Conservation (phyloP, 2,797 vertebrate species). For the Erpetoichthys calabaricus region DNA sequence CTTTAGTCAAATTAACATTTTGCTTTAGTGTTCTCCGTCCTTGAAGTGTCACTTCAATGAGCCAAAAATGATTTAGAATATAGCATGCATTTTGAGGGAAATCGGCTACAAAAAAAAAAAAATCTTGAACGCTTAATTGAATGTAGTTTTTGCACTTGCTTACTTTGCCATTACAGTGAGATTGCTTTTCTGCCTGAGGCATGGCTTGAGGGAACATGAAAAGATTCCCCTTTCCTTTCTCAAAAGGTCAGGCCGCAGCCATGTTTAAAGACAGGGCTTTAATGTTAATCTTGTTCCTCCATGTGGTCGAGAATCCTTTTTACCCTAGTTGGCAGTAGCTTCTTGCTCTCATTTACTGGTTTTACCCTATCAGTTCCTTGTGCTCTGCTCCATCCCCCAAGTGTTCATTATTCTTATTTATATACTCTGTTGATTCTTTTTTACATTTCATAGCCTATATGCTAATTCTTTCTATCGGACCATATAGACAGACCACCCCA, state of each 20-base stretch:
- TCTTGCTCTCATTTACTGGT: background rate
- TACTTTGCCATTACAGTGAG: slow-evolving; percentile 12
- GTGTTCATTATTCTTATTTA: too few species aligned
- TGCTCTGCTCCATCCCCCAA: too few species aligned
- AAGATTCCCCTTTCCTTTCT: slow-evolving; percentile 2
- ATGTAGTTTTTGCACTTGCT: slow-evolving; percentile 14
- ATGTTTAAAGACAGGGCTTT: background rate
- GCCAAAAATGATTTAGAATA: too few species aligned
- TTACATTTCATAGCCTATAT: too few species aligned
- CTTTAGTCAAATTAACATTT: too few species aligned
- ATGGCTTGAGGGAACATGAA: slow-evolving; percentile 17
- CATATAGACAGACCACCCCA: too few species aligned
- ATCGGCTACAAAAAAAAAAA: slow-evolving; percentile 7
- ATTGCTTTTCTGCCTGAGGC: slow-evolving; percentile 16
- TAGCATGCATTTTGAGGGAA: too few species aligned
- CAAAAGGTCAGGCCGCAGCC: background rate
- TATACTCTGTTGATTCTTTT: too few species aligned
- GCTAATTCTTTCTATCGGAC: too few species aligned
- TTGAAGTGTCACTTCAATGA: too few species aligned
- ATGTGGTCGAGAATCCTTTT: background rate
- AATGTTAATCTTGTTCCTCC: background rate
- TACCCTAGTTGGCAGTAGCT: background rate
- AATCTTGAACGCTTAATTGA: slow-evolving; percentile 15
- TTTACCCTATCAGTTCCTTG: background rate
- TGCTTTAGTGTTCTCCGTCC: too few species aligned